phyloP scores from a whole-genome alignment of 2,797 vertebrate species.

The Tiaroga cobitis region DNA sequence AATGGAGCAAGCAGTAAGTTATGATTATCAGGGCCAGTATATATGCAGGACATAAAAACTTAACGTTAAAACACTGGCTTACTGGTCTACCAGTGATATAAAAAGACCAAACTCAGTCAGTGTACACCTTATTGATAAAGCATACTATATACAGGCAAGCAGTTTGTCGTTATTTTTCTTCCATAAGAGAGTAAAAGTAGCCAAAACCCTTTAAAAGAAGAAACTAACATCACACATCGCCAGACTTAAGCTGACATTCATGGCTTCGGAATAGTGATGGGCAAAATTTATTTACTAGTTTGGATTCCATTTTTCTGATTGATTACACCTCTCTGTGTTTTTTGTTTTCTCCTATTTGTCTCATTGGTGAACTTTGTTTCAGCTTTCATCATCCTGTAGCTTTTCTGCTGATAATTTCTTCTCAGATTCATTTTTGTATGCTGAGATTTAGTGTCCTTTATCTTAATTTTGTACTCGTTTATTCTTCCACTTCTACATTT shows the following conservation, averaged over 20 bases:
- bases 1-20: background rate
- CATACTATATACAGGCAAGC: background rate
- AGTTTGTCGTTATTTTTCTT: background rate
- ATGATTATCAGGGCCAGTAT: background rate
- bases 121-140: background rate
- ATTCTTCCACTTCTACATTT: background rate
- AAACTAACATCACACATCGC: background rate
- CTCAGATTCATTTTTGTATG: background rate
- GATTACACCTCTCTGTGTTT: background rate
- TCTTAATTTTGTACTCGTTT: background rate
- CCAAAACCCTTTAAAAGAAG: background rate
- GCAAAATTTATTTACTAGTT: background rate
- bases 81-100: background rate
- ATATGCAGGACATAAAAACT: background rate
- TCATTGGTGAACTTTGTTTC: constrained; percentile 60
- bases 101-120: background rate
- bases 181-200: background rate
- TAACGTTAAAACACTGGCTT: background rate
- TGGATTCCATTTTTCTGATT: background rate
- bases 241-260: background rate
- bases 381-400: constrained; percentile 27
- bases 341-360: constrained; percentile 6
- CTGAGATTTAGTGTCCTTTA: background rate
- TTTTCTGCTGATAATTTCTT: background rate
- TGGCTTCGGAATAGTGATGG: background rate